These are phyloP conservation scores for Coenobita brevimanus DNA, from an alignment of 1,140 invertebrate genomes.

Conservation along the genomic window DNA sequence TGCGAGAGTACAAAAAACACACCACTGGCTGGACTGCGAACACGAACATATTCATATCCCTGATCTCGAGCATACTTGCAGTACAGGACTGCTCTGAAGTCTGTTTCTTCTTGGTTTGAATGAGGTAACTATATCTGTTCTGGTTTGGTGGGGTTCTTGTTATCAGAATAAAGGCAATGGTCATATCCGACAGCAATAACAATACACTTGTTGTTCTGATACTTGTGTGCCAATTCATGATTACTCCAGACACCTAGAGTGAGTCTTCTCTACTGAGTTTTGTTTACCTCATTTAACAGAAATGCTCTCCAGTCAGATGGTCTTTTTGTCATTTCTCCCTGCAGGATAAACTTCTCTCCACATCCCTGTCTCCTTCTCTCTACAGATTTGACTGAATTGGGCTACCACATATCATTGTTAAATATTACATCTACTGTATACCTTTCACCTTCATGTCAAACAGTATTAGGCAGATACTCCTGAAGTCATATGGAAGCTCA, in stretches of 20 bases:
- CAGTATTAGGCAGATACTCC: neutral
- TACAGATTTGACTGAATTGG: neutral
- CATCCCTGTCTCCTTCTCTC: neutral
- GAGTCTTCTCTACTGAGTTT: neutral
- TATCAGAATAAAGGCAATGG: neutral
- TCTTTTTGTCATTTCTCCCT: neutral
- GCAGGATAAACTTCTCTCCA: neutral
- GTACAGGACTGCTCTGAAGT: neutral
- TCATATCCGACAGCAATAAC: neutral
- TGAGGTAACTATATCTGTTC: neutral
- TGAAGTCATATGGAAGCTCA: neutral
- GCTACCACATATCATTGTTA: neutral
- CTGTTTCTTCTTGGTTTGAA: neutral
- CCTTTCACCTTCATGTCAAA: neutral
- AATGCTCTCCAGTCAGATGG: constrained; percentile 13
- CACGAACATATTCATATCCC: neutral
- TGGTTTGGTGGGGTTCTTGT: neutral
- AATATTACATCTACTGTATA: neutral
- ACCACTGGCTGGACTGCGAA: constrained; percentile 12
- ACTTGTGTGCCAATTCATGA: neutral
- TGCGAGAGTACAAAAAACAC: constrained; percentile 13
- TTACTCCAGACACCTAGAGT: neutral
- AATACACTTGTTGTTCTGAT: neutral
- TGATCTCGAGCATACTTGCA: neutral
- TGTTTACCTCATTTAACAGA: neutral